A percentile compares a stretch with the other conserved stretches of the same genome.
Conservation (phyloP, 1,140 invertebrate species). For the Aleiodes sp. region DNA sequence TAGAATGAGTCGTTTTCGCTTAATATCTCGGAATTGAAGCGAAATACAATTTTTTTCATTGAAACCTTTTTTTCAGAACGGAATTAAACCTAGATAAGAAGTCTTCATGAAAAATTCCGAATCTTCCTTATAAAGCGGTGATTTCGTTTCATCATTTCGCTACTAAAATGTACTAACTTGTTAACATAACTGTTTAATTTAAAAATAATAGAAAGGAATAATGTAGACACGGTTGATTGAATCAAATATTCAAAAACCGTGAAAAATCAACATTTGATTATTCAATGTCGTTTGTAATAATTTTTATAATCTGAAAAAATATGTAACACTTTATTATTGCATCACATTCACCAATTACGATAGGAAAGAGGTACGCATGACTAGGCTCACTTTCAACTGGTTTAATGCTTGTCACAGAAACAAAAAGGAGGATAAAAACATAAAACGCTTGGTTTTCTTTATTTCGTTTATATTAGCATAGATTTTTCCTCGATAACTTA, state of each 20-base stretch:
- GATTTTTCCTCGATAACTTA: slow-evolving; percentile 18
- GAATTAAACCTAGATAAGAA: too few species aligned
- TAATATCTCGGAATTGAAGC: too few species aligned
- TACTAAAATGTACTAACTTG: too few species aligned
- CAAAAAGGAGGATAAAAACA: background rate
- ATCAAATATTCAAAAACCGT: background rate
- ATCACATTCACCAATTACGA: slow-evolving; percentile 24
- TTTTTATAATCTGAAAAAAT: background rate
- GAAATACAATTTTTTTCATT: too few species aligned
- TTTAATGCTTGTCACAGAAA: slow-evolving; percentile 10
- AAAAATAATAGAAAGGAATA: background rate
- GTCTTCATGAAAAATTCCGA: too few species aligned
- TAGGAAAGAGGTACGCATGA: slow-evolving; percentile 29
- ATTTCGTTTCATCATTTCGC: too few species aligned
- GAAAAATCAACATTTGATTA: slow-evolving; percentile 7
- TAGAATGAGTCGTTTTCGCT: too few species aligned
- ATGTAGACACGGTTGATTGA: background rate
- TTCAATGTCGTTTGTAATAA: slow-evolving; percentile 29
- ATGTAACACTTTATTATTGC: background rate
- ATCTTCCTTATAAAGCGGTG: too few species aligned
- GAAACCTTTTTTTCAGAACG: too few species aligned
- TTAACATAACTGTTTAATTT: background rate
- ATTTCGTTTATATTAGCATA: background rate
- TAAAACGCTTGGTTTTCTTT: background rate
- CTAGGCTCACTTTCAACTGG: slow-evolving; percentile 6